These are phyloP conservation scores for Dinomys branickii DNA, from an alignment of 2,113 vertebrate genomes.

Conservation along the genomic window DNA sequence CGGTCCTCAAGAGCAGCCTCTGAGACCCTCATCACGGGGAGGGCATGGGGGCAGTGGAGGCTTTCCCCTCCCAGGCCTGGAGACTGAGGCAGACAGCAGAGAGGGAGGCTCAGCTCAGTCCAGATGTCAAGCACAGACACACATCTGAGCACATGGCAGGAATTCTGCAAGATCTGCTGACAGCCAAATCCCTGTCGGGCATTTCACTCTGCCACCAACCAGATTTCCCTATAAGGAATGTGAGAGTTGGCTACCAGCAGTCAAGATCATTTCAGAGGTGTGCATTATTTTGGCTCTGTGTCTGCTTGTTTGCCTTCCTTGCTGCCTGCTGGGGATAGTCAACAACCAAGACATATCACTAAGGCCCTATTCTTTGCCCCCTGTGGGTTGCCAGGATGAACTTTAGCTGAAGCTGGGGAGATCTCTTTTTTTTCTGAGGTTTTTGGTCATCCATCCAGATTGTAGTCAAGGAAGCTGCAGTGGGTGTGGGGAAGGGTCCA, in stretches of 20 bases:
- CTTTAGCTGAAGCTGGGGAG: not conserved
- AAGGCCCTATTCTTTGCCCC: not conserved
- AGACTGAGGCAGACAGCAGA: not conserved
- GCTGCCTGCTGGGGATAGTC: not conserved
- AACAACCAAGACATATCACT: not conserved
- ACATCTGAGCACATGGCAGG: not conserved
- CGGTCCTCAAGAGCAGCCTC: not conserved
- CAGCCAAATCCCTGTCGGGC: not conserved
- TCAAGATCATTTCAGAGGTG: not conserved
- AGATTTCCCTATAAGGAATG: conserved; percentile 10
- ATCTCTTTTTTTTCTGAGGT: not conserved
- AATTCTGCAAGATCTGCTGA: not conserved
- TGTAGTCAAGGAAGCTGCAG: not conserved
- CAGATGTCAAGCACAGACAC: not conserved
- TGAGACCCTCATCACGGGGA: not conserved
- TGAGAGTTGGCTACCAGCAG: conserved; percentile 27
- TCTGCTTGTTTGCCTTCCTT: not conserved
- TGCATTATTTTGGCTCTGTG: not conserved
- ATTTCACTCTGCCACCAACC: not conserved
- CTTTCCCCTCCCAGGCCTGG: not conserved
- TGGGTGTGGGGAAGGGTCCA: not conserved
- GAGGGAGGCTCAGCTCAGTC: not conserved
- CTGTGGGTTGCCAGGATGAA: not conserved
- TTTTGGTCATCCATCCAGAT: not conserved
- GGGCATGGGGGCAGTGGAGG: not conserved